A percentile compares a stretch with the other conserved stretches of the same genome.
Conservation (phyloP, 2,888 invertebrate genomes). For the Drosophila macrothrix region DNA sequence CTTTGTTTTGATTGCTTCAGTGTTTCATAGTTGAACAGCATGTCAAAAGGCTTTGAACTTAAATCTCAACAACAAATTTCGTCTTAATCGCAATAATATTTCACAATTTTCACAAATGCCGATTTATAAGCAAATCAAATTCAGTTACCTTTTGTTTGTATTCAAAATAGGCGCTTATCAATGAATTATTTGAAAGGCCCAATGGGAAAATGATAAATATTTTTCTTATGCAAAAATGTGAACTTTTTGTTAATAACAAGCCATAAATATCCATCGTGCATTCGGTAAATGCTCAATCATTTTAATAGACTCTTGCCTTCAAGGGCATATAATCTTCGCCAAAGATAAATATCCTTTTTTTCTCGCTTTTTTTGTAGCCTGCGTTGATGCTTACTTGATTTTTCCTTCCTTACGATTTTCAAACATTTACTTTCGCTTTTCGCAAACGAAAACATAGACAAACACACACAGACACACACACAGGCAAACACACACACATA, state of each 20-base stretch:
- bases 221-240: slow-evolving; percentile 23
- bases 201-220: slow-evolving; percentile 28
- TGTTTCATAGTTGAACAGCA: background rate
- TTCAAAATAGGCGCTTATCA: slow-evolving; percentile 1
- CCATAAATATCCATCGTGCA: slow-evolving; percentile 35
- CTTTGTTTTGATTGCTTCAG: background rate
- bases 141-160: background rate
- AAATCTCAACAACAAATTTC: background rate
- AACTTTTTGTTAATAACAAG: slow-evolving; percentile 29
- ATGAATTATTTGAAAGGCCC: slow-evolving; percentile 18
- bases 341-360: slow-evolving; percentile 56
- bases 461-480: slow-evolving; percentile 45
- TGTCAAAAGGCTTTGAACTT: background rate
- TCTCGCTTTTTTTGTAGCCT: slow-evolving; percentile 20
- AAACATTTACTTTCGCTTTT: slow-evolving; percentile 81
- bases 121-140: slow-evolving; percentile 5
- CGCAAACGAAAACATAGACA: slow-evolving; percentile 73
- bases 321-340: slow-evolving; percentile 58
- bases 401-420: slow-evolving; percentile 80
- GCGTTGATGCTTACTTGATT: slow-evolving; percentile 73
- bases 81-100: background rate
- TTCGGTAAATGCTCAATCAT: slow-evolving; percentile 56
- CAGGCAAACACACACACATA: slow-evolving; percentile 14
- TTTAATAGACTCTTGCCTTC: slow-evolving; percentile 52
- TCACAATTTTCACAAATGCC: background rate